These are phyloP conservation scores for Odontomyia ornata DNA, from an alignment of 2,888 invertebrate genomes.

Conservation along the genomic window DNA sequence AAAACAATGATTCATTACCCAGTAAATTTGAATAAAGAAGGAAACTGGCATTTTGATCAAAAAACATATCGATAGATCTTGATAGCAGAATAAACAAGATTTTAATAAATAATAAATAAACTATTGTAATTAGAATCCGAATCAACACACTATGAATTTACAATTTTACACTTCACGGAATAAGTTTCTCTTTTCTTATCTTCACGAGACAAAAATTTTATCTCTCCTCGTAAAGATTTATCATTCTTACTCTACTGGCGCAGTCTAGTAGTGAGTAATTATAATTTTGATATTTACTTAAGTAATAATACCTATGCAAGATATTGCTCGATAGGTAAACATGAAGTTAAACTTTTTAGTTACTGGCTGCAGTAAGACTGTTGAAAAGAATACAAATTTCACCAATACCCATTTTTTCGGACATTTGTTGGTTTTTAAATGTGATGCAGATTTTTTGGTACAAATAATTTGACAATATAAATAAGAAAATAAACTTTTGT, in stretches of 20 bases:
- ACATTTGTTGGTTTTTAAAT: no score
- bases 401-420: no score
- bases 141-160: not conserved
- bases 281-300: not conserved
- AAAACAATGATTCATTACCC: conserved; percentile 12
- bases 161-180: not conserved
- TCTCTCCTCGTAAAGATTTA: not conserved
- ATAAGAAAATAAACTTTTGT: no score
- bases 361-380: no score
- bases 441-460: no score
- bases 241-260: not conserved
- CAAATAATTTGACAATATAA: no score
- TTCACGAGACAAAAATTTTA: not conserved
- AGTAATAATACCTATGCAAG: not conserved
- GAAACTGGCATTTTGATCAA: conserved; percentile 7
- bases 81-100: not conserved
- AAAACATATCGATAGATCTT: conserved; percentile 14
- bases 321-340: no score
- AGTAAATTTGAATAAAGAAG: conserved; percentile 1
- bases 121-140: not conserved
- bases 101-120: not conserved
- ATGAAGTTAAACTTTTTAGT: no score
- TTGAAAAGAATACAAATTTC: no score
- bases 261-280: not conserved
- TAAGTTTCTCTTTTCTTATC: not conserved